Evolutionary conservation across 2,113 vertebrate species (phyloP), one percentile per base, ranked within the genome.

Genomic region (Garra rufa): DNA sequence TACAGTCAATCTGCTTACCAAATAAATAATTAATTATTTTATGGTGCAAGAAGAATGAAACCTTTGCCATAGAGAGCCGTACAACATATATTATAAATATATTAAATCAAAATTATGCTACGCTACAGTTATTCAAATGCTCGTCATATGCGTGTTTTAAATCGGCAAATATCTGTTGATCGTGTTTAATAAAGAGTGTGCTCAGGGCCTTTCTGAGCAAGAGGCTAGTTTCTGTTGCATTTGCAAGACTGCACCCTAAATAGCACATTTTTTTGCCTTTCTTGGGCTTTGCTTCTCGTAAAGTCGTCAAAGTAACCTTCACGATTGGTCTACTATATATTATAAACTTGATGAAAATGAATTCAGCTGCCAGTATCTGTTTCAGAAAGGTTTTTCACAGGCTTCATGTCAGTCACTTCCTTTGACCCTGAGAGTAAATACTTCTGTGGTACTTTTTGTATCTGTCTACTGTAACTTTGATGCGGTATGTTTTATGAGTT

Each of bases 311-410:
- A 24, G 38, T 73, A 15, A 73, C 41, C 21, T 73, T 73, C 28
- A 17, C 14, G 41, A 46, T 73, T 14, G 6, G 5, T 34, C 63
- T 30, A 9, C 63, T 28, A 9, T 67, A 8, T 69, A 69, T 69
- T 69, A 4, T 69, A 69, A 69, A 19, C 30, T 19, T 34, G 65
- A 30, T 26, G 4, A 30, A 46, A 15, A n/a, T 38, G n/a, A 44
- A 57, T 83, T 83, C 61, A 82, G 17, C 74, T 11, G 81, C 10
- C 44, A 30, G 50, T 80, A 83, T 44, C 38, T 7, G 76, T 83
- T 34, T 76, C 41, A 79, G 44, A 85, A 55, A 81, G 26, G 7
- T 28, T 38, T 76, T 28, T 19, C 24, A 44, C 28, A 2, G 63
- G 59, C 30, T 59, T 84, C 21, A 61, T 61, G 38, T 15, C 9